Base-by-base conservation (phyloP, 1,140 invertebrate genomes). In the Anastatus disparis region DNA sequence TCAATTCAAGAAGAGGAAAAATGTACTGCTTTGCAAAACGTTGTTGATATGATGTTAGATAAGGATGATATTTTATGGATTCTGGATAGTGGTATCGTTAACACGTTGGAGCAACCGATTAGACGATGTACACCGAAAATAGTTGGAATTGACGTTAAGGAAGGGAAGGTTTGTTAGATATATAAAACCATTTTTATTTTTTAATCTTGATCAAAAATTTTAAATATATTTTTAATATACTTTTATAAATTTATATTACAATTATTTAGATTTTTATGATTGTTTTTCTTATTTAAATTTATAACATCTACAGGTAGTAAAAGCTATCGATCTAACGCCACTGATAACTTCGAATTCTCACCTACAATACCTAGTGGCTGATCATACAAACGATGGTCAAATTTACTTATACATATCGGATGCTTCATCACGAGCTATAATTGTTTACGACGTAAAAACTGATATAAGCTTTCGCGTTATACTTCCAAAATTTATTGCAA, bases 41-140 rank as follows among this genome's bases (percentile, higher is more conserved):
- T 85, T 10, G 87, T 91, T 3, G 90, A 91, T 76, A 77, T 91
- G 3, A 84, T 81, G 40, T 71, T 91, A 24, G 90, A 91, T 78
- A 75, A 79, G 15, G 79, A 89, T 77, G 89, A 89, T 69, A 87
- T 90, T n/a, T 78, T 93, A 1, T 93, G 92, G 91, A 86, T 89
- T 2, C 81, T 93, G 52, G 91, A 93, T 75, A 86, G 86, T 44
- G 91, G 91, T 40, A 84, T 91, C 38, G 87, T 90, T 1, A 90
- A 92, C 70, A 91, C 89, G 1, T 75, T 91, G 50, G 87, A 89
- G 61, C 85, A 88, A 38, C 90, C 91, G 0, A 85, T 90, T 1
- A 86, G 88, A 9, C 86, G 88, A n/a, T 91, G 90, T 70, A 81
- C 86, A 12, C 90, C 91, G 0, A 93, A 92, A 81, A 87, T 93